Conservation (phyloP, 2,797 vertebrate genomes). For the Clarias laeviceps region DNA sequence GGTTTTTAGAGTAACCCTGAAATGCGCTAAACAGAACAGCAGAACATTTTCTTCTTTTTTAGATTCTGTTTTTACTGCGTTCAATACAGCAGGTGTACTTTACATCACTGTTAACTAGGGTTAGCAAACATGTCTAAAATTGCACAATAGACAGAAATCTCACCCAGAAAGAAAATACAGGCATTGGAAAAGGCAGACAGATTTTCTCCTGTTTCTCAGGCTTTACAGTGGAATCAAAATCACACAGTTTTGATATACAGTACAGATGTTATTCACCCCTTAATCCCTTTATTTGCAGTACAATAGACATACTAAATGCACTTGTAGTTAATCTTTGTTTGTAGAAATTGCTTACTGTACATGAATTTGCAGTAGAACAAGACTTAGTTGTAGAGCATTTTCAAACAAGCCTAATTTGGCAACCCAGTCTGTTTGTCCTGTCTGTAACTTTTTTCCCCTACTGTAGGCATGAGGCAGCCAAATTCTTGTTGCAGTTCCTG, state of each 20-base stretch:
- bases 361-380: background rate
- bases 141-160: background rate
- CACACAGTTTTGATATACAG: background rate
- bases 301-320: background rate
- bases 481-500: background rate
- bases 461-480: background rate
- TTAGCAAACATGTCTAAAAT: background rate
- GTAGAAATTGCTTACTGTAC: background rate
- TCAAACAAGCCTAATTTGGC: background rate
- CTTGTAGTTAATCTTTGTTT: background rate
- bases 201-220: background rate
- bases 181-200: background rate
- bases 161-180: background rate
- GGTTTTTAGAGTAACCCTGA: background rate
- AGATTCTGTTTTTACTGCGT: background rate
- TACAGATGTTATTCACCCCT: background rate
- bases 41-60: background rate
- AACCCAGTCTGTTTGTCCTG: background rate
- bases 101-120: background rate
- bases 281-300: background rate
- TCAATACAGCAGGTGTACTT: background rate
- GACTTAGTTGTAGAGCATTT: background rate
- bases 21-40: background rate
- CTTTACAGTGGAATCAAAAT: background rate
- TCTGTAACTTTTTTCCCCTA: no score